Base-by-base conservation (phyloP, 2,797 vertebrate species). In the Esox lucius region DNA sequence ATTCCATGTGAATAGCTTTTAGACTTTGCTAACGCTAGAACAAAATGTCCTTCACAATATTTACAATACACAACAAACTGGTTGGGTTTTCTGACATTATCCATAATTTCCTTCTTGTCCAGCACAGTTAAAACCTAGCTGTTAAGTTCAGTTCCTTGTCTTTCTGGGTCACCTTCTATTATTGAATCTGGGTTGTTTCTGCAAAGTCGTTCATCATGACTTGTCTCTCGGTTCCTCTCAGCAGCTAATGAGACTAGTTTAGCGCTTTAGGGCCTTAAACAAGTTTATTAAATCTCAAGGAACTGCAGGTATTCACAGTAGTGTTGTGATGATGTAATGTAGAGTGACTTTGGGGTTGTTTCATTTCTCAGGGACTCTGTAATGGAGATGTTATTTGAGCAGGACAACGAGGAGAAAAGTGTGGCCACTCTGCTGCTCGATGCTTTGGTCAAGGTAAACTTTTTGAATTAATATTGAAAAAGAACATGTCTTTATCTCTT, bases 361-460 rank as follows among this genome's bases (percentile, higher is more conserved):
- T 53, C 17, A 17, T 81, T 70, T 79, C 70, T 1, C 76, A 99
- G 97, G 88, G 98, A 99, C 89, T 98, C 97, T 0, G 91, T 98
- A 77, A 97, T 97, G 8, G 98, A 99, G 92, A 95, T 98, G 75
- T 89, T 99, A 71, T 99, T 99, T 90, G 97, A 99, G 72, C 98
- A 99, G 90, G 98, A 99, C 88, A 99, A 99, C 2, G 98, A 99
- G 80, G 97, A 99, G 88, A 97, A 98, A 81, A 99, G 97, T 4
- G 94, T 99, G 77, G 98, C 97, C 75, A 96, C 98, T n/a, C 92
- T 99, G 84, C 95, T 99, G 78, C 86, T 99, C 7, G 98, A 99
- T 77, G 91, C 96, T 6, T 94, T 99, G 26, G 91, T 99, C 62
- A 96, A 98, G 97, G 98, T 99, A 94, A 73, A 46, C 9, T 68